Evolutionary conservation across 1,140 invertebrate genomes (phyloP), one percentile per base, ranked within the genome.

Genomic region (Cydia fagiglandana): DNA sequence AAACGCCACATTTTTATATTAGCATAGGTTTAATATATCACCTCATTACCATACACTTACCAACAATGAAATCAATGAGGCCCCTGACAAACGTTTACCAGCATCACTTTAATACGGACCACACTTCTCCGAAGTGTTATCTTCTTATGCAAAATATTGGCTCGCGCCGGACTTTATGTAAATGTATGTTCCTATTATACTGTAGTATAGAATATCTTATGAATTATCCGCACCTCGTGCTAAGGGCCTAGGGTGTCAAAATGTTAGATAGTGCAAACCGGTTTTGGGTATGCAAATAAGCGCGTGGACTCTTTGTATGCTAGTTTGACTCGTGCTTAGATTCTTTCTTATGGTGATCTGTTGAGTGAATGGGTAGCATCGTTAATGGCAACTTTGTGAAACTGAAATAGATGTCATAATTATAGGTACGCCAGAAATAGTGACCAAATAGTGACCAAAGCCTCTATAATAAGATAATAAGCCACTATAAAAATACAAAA

Each of bases 61-160:
- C 17, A 56, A 76, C 45, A 56, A 73, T 73, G 20, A 66, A 77
- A 80, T 75, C 77, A 84, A 81, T 80, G 80, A 80, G 75, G 66
- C 66, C 17, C 53, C 66, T 79, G 76, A 78, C 75, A 78, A 45
- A 79, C 47, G 78, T 78, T 77, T 80, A 74, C 76, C 70, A 68
- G 56, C 56, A 75, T 80, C 73, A 77, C 77, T 79, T 83, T 80
- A 84, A 82, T 84, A 77, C 77, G 80, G 77, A 75, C 78, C 79
- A 81, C 78, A 80, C 81, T 81, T 85, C 87, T 78, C 83, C 87
- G 86, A 88, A 89, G 78, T 81, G 83, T 85, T 90, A 91, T 91
- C 86, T 87, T 85, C 86, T 88, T 91, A 92, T 92, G 90, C 88
- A 92, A 91, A 90, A 90, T 88, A 88, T 91, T 85, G 84, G 88